Evolutionary conservation across 2,888 invertebrate genomes (phyloP), one percentile per base, ranked within the genome.

Genomic region (Lycia hirtaria): DNA sequence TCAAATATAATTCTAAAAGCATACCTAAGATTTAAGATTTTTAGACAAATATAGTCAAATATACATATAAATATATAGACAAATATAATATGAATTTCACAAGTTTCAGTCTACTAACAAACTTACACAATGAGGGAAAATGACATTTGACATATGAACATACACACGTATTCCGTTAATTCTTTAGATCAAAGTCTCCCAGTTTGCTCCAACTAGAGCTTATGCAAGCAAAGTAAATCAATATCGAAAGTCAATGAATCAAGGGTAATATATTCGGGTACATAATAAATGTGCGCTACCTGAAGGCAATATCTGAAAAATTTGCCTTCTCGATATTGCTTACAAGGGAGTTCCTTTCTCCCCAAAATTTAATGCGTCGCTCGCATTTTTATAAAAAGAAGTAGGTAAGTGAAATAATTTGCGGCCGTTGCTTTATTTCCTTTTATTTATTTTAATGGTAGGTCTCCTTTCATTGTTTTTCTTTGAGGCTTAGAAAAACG

Each of bases 251-350:
- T 92, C 92, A 92, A 91, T 92, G 92, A 92, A 92, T 92, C 92
- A 92, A 85, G 91, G 90, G 90, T 91, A 92, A 92, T 92, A 92
- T 92, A 92, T 92, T 91, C 90, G 92, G 92, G 92, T 92, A 92
- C 91, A 92, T 92, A 92, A 92, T 92, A 92, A 92, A 92, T 92
- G 92, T 91, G 89, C 89, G 86, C 92, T 92, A 92, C 92, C 92
- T 92, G 92, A 89, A 92, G 87, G 91, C 91, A 92, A 92, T 92
- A 92, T 92, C 92, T 92, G 91, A 92, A 92, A 92, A 92, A 91
- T 92, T 92, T 92, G 90, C 92, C 91, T 91, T 83, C 87, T 90
- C 91, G 89, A 91, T 91, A 91, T 92, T 91, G 92, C 92, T 92
- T 92, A 92, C 91, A 91, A 89, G 88, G 87, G 87, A 90, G 90